Evolutionary conservation across 2,113 vertebrate species (phyloP).

Genomic region (Mola mola): DNA sequence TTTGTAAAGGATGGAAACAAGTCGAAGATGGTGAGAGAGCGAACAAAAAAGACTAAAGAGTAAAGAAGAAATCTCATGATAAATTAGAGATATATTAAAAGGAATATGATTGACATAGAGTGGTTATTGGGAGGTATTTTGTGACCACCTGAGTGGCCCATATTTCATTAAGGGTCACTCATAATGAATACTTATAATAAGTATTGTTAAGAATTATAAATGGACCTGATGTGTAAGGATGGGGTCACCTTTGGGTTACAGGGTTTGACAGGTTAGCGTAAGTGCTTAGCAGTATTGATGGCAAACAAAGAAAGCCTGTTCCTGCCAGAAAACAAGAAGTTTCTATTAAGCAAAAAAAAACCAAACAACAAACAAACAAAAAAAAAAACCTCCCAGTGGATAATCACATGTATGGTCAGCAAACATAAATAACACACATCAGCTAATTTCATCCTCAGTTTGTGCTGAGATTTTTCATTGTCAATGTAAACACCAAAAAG

Average conservation of each 20-base stretch:
- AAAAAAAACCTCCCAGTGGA: conserved; percentile 7
- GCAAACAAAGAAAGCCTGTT: conserved; percentile 16
- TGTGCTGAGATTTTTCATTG: conserved; percentile 53
- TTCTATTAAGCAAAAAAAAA: conserved; percentile 31
- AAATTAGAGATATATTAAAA: conserved; percentile 10
- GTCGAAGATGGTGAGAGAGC: conserved; percentile 65
- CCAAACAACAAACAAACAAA: not conserved
- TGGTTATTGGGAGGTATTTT: conserved; percentile 37
- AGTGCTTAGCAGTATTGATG: conserved; percentile 51
- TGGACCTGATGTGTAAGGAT: not conserved
- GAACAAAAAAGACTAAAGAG: conserved; percentile 75
- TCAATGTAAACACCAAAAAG: conserved; percentile 30
- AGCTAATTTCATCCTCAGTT: conserved; percentile 23
- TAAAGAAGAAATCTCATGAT: conserved; percentile 13
- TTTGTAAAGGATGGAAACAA: conserved; percentile 47
- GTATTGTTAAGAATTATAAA: not conserved
- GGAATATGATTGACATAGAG: conserved; percentile 14
- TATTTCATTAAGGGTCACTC: conserved; percentile 1
- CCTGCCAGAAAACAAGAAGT: conserved; percentile 15
- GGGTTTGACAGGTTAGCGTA: conserved; percentile 47
- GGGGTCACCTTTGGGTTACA: conserved; percentile 53
- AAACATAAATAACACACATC: conserved; percentile 44
- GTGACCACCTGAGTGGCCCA: conserved; percentile 49
- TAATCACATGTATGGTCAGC: conserved; percentile 36
- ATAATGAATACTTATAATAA: too few relatives aligned